Evolutionary conservation across 2,888 invertebrate species (phyloP), one percentile per base, ranked within the genome.

Genomic region (Micoletzkya japonica): DNA sequence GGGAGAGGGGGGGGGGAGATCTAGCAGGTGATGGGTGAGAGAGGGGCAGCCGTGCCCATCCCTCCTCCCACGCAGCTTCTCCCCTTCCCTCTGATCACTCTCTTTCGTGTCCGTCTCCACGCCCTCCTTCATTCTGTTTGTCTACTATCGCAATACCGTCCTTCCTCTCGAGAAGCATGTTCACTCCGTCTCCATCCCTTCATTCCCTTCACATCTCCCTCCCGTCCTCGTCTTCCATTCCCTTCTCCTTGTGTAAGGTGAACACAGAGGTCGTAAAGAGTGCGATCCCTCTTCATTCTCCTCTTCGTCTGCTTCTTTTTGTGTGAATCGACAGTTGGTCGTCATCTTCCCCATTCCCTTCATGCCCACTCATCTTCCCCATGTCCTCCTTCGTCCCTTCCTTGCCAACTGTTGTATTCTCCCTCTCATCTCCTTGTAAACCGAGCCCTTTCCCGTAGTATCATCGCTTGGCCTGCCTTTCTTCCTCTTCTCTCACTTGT

Each of bases 61-160:
- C 32, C 36, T 61, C 44, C 63, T 63, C 50, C 50, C 50, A 50
- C 50, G 49, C 63, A 49, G n/a, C 26, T 10, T n/a, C 39, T 0
- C 24, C 34, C 50, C n/a, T 32, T 28, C 32, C 50, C 32, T 24
- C n/a, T 26, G 24, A n/a, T 56, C 54, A 24, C 39, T 52, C 54
- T 30, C 24, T 44, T 44, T 44, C 20, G 44, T 44, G 14, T 44
- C 20, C 20, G 44, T 44, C 44, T 44, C 44, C 20, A 10, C 44
- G 44, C 44, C 44, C 20, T 44, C 20, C 10, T 44, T 20, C 10
- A 20, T 44, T 20, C 44, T 44, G 44, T 44, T 44, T n/a, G 14
- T 44, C 10, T 44, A 44, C 44, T 44, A 14, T 44, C 20, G 44
- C n/a, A n/a, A n/a, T 44, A 44, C 44, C 44, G 44, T 44, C 10